Conservation (phyloP, 2,888 invertebrate species). For the Lysandra coridon region DNA sequence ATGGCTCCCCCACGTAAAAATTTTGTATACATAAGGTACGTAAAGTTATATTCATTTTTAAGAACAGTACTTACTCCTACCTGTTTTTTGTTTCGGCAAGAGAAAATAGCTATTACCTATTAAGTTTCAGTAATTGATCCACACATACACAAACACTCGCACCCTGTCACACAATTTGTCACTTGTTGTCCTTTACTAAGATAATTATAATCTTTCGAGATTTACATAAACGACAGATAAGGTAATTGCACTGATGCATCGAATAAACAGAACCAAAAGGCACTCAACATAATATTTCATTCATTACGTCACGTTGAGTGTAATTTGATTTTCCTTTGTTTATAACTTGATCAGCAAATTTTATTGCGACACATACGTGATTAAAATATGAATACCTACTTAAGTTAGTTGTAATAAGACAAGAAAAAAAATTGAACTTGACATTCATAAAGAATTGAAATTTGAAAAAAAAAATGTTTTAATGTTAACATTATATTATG, state of each 20-base stretch:
- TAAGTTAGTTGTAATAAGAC: neutral
- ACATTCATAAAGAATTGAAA: neutral
- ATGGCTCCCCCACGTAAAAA: neutral
- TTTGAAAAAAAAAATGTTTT: neutral
- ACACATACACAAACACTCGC: neutral
- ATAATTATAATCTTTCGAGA: slow-evolving; percentile 6
- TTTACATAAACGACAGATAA: slow-evolving; percentile 2
- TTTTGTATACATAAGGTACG: neutral
- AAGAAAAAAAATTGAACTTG: neutral
- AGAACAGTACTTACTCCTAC: neutral
- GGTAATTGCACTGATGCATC: slow-evolving; percentile 6
- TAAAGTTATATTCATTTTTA: neutral
- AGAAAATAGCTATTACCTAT: neutral
- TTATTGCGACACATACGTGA: slow-evolving; percentile 14
- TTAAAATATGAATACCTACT: neutral
- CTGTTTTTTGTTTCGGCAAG: neutral
- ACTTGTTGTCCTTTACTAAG: slow-evolving; percentile 10
- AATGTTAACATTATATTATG: neutral
- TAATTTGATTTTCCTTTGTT: slow-evolving; percentile 16
- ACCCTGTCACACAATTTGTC: neutral
- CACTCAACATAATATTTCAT: neutral
- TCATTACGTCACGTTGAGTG: neutral
- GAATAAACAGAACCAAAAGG: neutral
- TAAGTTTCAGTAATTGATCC: neutral
- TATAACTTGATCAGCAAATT: neutral